phyloP scores from a whole-genome alignment of 2,888 invertebrate genomes.

The Ferrisia virgata region DNA sequence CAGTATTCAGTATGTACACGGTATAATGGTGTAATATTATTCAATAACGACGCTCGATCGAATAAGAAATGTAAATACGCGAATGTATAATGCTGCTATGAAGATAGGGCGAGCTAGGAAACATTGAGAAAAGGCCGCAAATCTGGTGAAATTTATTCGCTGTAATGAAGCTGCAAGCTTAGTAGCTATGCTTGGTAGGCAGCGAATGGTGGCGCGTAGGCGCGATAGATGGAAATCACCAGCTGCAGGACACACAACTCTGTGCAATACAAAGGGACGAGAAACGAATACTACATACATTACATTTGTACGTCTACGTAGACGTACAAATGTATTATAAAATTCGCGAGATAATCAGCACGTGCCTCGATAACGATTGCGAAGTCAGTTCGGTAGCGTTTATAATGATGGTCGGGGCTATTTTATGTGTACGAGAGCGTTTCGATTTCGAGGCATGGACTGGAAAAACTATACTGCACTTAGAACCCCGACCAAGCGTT shows the following conservation, averaged over 20 bases:
- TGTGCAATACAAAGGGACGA: not conserved
- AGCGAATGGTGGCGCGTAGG: not conserved
- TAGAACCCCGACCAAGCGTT: not conserved
- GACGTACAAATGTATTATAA: slow-evolving; percentile 9
- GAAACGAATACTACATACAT: not conserved
- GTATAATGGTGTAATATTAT: not conserved
- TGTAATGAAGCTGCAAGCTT: not conserved
- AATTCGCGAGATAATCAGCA: slow-evolving; percentile 6
- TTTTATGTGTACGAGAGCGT: not conserved
- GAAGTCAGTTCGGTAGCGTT: not conserved
- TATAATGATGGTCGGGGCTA: not conserved
- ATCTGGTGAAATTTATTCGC: slow-evolving; percentile 1
- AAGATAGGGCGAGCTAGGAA: not conserved
- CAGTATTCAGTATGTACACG: not conserved
- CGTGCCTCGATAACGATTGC: slow-evolving; percentile 8
- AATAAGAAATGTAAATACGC: slow-evolving; percentile 7
- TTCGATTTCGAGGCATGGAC: not conserved
- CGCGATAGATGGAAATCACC: not conserved
- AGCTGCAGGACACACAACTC: not conserved
- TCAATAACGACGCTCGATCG: not conserved
- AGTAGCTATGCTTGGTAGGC: not conserved
- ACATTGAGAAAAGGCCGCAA: not conserved
- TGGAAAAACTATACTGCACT: not conserved
- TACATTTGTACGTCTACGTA: not conserved
- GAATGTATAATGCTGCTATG: not conserved